Percentiles rank a stretch among this genome's conserved stretches.
These are phyloP conservation scores for Coenobita brevimanus DNA, from an alignment of 1,140 invertebrate species.

Conservation along the genomic window DNA sequence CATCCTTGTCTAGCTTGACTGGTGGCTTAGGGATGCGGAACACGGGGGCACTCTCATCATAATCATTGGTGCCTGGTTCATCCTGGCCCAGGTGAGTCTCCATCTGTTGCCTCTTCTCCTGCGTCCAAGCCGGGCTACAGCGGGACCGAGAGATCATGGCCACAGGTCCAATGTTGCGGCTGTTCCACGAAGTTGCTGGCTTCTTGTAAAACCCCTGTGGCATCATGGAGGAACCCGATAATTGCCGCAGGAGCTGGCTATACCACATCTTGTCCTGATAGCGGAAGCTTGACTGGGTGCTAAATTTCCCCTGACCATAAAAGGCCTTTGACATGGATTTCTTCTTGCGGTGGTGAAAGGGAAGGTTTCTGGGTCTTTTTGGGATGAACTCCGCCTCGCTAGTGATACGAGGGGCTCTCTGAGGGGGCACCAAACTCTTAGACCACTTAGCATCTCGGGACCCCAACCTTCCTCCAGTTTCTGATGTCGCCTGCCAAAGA, in stretches of 20 bases:
- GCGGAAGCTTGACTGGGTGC: conserved; percentile 38
- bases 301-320: conserved; percentile 44
- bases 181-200: conserved; percentile 10
- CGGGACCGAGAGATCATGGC: conserved; percentile 34
- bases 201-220: conserved; percentile 8
- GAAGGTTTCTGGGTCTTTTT: conserved; percentile 40
- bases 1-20: neutral
- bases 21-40: conserved; percentile 28
- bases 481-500: conserved; percentile 38
- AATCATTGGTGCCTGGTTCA: neutral
- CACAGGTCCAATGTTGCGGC: conserved; percentile 19
- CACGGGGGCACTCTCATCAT: neutral
- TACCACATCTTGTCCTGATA: conserved; percentile 48
- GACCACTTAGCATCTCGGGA: conserved; percentile 43
- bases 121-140: conserved; percentile 29
- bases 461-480: conserved; percentile 41
- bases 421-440: conserved; percentile 37
- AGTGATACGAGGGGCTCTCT: conserved; percentile 43
- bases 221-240: conserved; percentile 5
- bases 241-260: conserved; percentile 36
- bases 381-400: conserved; percentile 39
- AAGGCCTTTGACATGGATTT: conserved; percentile 35
- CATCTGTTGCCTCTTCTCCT: conserved; percentile 41
- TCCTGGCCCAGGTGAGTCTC: neutral
- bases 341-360: conserved; percentile 8